phyloP scores from a whole-genome alignment of 2,888 invertebrate species.

The Thymelicus sylvestris region DNA sequence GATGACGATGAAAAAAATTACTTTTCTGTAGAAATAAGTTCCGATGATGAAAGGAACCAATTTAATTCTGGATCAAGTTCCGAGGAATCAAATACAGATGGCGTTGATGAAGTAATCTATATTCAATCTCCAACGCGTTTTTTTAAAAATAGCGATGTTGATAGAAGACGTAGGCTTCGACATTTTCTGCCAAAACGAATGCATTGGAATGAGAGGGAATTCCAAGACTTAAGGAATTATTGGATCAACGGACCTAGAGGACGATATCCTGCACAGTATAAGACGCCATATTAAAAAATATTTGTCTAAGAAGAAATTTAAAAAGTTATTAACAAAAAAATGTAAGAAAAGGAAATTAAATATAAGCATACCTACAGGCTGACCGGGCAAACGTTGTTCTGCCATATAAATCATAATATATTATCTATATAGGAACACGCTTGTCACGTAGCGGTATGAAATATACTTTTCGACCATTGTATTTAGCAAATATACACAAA shows the following conservation, averaged over 20 bases:
- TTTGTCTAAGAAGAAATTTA: too few relatives aligned
- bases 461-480: too few relatives aligned
- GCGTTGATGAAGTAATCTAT: conserved; percentile 36
- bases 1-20: background rate
- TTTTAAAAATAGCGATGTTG: conserved; percentile 12
- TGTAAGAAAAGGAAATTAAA: too few relatives aligned
- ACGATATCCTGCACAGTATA: conserved; percentile 43
- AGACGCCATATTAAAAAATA: conserved; percentile 42
- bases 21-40: background rate
- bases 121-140: conserved; percentile 45
- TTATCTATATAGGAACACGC: too few relatives aligned
- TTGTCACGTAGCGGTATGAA: too few relatives aligned
- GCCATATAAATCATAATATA: too few relatives aligned
- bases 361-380: too few relatives aligned
- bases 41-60: background rate
- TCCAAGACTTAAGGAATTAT: conserved; percentile 56
- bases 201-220: conserved; percentile 57
- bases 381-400: too few relatives aligned
- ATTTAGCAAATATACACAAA: too few relatives aligned
- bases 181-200: conserved; percentile 65
- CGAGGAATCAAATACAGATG: background rate
- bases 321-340: too few relatives aligned
- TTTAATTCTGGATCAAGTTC: too few relatives aligned
- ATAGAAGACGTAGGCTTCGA: conserved; percentile 49
- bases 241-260: conserved; percentile 67